phyloP scores from a whole-genome alignment of 2,113 vertebrate genomes.

The Sus scrofa region DNA sequence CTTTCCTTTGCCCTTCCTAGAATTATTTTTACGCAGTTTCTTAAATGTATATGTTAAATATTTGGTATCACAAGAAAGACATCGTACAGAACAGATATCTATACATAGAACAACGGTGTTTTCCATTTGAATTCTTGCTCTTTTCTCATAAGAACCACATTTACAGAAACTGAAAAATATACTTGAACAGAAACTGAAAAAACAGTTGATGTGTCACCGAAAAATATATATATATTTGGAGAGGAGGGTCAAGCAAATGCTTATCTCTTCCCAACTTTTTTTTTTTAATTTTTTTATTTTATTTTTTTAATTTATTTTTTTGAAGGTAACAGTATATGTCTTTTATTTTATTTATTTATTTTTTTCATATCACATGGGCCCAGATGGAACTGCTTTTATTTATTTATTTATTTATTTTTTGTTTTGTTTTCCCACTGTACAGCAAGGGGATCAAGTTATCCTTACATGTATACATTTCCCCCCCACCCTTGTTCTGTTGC shows the following conservation, averaged over 20 bases:
- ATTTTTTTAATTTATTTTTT: too few species aligned
- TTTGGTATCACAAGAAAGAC: background rate
- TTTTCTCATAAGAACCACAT: background rate
- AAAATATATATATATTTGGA: background rate
- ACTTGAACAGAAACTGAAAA: slow-evolving; percentile 8
- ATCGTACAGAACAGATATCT: background rate
- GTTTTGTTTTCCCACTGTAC: too few species aligned
- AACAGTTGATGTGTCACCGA: background rate
- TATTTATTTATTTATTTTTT: too few species aligned
- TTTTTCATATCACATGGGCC: too few species aligned
- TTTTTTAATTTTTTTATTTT: too few species aligned
- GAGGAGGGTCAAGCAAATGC: background rate
- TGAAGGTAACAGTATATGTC: too few species aligned
- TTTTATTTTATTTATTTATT: too few species aligned
- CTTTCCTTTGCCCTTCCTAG: background rate
- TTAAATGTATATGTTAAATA: background rate
- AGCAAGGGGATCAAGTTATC: too few species aligned
- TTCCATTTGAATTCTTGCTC: background rate
- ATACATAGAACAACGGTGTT: background rate
- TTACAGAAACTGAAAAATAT: slow-evolving; percentile 6
- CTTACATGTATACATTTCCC: too few species aligned
- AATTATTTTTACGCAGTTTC: background rate
- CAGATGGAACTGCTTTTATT: too few species aligned
- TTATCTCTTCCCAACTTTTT: background rate
- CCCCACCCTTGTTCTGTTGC: too few species aligned